These are phyloP conservation scores for Cyclina sinensis DNA, from an alignment of 1,140 invertebrate genomes.

Conservation along the genomic window DNA sequence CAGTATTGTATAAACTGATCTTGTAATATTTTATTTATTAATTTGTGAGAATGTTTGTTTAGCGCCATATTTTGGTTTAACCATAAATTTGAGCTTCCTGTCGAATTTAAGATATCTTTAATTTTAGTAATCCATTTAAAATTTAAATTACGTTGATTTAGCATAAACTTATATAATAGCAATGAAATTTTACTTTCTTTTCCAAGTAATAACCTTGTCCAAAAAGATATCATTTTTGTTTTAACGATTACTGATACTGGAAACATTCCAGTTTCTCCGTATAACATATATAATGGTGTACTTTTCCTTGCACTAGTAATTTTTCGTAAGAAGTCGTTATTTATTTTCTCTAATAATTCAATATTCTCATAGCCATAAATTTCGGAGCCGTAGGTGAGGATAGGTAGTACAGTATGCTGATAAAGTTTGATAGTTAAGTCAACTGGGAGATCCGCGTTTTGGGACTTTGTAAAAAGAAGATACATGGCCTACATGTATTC, in stretches of 20 bases:
- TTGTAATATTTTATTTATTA: slow-evolving; percentile 1
- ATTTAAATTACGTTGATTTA: background rate
- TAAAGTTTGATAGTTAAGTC: slow-evolving; percentile 33
- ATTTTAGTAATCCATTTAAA: slow-evolving; percentile 29
- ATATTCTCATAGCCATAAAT: slow-evolving; percentile 43
- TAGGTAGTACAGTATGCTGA: slow-evolving; percentile 23
- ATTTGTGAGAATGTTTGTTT: slow-evolving; percentile 16
- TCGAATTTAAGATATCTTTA: slow-evolving; percentile 26
- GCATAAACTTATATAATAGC: slow-evolving; percentile 10
- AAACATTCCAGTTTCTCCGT: slow-evolving; percentile 14
- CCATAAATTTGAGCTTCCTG: slow-evolving; percentile 1
- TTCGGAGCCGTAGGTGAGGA: slow-evolving; percentile 42
- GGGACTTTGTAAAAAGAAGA: slow-evolving; percentile 20
- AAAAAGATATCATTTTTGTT: slow-evolving; percentile 31
- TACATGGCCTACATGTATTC: slow-evolving; percentile 34
- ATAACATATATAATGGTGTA: slow-evolving; percentile 13
- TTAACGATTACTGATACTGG: slow-evolving; percentile 13
- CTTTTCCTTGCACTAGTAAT: slow-evolving; percentile 25
- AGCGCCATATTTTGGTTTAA: background rate
- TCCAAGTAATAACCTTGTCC: background rate
- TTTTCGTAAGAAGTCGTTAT: slow-evolving; percentile 27
- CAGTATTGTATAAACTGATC: slow-evolving; percentile 39
- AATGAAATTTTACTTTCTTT: slow-evolving; percentile 5
- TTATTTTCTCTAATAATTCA: slow-evolving; percentile 28
- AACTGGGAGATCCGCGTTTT: slow-evolving; percentile 7